Conservation (phyloP, 2,797 vertebrate genomes). For the Sparus aurata region DNA sequence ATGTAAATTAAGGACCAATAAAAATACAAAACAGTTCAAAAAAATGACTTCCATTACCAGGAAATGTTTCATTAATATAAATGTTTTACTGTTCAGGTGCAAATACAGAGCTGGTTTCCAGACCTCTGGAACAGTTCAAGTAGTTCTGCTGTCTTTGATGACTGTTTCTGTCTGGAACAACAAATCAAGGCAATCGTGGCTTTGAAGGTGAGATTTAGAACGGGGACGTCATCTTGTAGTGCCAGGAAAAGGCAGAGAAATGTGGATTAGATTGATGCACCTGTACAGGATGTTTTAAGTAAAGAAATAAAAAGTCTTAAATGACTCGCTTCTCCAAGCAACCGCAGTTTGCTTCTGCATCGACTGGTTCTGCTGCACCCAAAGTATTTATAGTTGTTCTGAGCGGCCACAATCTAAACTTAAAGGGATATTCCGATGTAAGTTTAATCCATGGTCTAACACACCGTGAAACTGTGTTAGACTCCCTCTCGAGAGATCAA, state of each 20-base stretch:
- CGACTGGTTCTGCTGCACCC: not conserved
- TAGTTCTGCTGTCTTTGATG: not conserved
- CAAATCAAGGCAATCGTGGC: not conserved
- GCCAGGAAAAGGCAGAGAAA: too few species aligned
- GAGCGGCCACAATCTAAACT: too few species aligned
- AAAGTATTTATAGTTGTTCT: too few species aligned
- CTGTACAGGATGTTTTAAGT: not conserved
- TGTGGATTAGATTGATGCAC: not conserved
- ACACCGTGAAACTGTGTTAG: too few species aligned
- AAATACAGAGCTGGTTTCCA: not conserved
- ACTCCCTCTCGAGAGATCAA: too few species aligned
- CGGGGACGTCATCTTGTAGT: not conserved
- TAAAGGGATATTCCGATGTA: too few species aligned
- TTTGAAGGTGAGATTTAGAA: not conserved
- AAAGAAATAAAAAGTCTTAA: too few species aligned
- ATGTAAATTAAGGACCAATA: slow-evolving; percentile 27
- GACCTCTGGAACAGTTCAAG: not conserved
- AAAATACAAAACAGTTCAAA: slow-evolving; percentile 24
- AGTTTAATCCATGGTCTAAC: too few species aligned
- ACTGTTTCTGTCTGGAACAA: not conserved
- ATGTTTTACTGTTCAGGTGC: not conserved
- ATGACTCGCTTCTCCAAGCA: not conserved
- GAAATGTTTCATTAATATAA: slow-evolving; percentile 10
- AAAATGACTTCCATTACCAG: slow-evolving; percentile 4
- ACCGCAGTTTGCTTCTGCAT: not conserved